Evolutionary conservation across 2,888 invertebrate genomes (phyloP), one percentile per base, ranked within the genome.

Genomic region (Trimorus sp.): DNA sequence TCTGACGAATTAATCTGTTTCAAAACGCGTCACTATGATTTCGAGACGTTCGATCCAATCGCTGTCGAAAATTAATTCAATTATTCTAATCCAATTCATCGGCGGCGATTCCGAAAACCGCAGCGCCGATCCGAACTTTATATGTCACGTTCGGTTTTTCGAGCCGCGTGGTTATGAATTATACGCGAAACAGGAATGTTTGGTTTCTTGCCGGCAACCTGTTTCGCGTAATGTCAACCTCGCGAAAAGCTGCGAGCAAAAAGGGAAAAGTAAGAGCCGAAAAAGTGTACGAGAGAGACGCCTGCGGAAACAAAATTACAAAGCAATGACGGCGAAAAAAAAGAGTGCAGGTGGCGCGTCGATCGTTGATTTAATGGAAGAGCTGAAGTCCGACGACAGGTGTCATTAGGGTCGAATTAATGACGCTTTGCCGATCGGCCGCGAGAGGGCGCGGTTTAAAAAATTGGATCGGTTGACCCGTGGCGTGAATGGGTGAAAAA

Each of bases 151-250:
- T 75, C 68, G 74, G 77, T 74, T 77, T 69, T 45, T 62, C 53
- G 56, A 71, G 62, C 37, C 70, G 60, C 45, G 73, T 74, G 42
- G 60, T 79, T 83, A 81, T 83, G 75, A 78, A 79, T 80, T 83
- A 83, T 81, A 81, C 78, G 78, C 49, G 71, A 38, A 83, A 83
- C 83, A 81, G 83, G 83, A 83, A 83, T 83, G 83, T 83, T 83
- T 81, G 77, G 80, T 83, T 83, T 81, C 78, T 80, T 83, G 56
- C 66, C 54, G 68, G 65, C 80, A 80, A 78, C 80, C 80, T 78
- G 83, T 83, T 80, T 80, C 83, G 58, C 75, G 77, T 78, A 78
- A 77, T 68, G 80, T 80, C 83, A 83, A 73, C 77, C 73, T 75
- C 48, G 81, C 73, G 79, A 77, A 75, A 76, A 80, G 71, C 78